Evolutionary conservation across 2,113 vertebrate species (phyloP), one percentile per base, ranked within the genome.

Genomic region (Montifringilla adamsi): DNA sequence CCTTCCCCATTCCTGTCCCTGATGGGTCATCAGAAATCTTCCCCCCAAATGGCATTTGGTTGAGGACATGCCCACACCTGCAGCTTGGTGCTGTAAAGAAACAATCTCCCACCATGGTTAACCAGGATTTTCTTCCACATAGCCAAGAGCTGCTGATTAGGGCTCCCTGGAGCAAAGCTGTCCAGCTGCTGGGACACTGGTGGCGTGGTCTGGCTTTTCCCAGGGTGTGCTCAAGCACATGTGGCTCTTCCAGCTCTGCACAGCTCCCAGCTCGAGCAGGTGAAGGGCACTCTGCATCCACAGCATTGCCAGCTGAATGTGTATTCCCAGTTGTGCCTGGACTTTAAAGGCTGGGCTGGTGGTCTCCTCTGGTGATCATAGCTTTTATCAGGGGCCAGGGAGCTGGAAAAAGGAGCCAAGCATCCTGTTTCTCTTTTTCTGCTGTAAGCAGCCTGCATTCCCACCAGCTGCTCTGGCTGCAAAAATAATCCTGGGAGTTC

Each of bases 381-480:
- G 81, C 76, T 84, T 96, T 94, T 94, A 92, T 84, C 24, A 2
- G 76, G 67, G 86, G 73, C 90, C 93, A 95, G 91, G 64, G 60
- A 89, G 82, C 39, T 82, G 75, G 44, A 87, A 68, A 90, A 89
- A 76, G 49, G 67, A 95, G 93, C 84, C 92, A 91, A 87, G 81
- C 75, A 82, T 75, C 62, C 82, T 89, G 70, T 73, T 93, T 91
- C 82, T 91, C 56, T 83, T 83, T 70, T 74, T 72, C 43, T 75
- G 76, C 69, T 86, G 47, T 33, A 84, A 75, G 73, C 56, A 81
- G 66, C 73, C 64, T 2, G 1, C 23, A 52, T 74, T 80, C 41
- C 31, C 64, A 69, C 59, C 84, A 86, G 63, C 72, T 66, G 44
- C 58, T 89, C 35, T 1, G 0, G 70, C 70, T 37, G 2, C 78